These are phyloP conservation scores for Leiothrix lutea DNA, from an alignment of 2,113 vertebrate genomes.

Conservation along the genomic window DNA sequence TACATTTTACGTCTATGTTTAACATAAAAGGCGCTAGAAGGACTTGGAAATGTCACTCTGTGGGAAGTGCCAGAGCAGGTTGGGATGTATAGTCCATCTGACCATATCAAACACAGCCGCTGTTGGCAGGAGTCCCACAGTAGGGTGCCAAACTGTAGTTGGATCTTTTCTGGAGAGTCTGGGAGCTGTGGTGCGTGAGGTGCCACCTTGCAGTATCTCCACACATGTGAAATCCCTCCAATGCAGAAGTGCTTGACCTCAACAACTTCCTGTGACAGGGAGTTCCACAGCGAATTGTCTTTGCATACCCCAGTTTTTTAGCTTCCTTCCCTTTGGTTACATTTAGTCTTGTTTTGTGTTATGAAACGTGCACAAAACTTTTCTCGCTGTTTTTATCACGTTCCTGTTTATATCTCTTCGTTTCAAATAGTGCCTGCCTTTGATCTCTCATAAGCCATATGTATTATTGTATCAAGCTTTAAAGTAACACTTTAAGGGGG, in stretches of 20 bases:
- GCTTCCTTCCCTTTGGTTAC: constrained; percentile 25
- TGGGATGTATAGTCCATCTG: background rate
- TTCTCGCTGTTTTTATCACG: background rate
- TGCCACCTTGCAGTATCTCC: background rate
- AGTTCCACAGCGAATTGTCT: constrained; percentile 21
- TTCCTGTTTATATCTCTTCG: background rate
- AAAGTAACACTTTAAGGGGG: fast-evolving
- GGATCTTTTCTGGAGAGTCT: background rate
- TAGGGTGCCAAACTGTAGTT: fast-evolving
- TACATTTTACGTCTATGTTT: background rate
- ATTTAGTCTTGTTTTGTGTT: background rate
- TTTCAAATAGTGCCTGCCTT: background rate
- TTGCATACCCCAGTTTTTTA: background rate
- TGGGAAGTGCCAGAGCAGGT: background rate
- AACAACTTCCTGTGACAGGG: constrained; percentile 50
- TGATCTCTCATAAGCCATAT: background rate
- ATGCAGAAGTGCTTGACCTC: constrained; percentile 54
- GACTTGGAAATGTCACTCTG: background rate
- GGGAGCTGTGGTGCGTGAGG: background rate
- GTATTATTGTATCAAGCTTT: background rate
- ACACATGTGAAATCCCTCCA: background rate
- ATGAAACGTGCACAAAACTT: background rate
- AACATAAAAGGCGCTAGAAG: fast-evolving
- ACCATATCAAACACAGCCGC: background rate
- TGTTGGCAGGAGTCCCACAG: fast-evolving